Evolutionary conservation across 1,140 invertebrate species (phyloP).

Genomic region (Lamellibrachia luymesi): DNA sequence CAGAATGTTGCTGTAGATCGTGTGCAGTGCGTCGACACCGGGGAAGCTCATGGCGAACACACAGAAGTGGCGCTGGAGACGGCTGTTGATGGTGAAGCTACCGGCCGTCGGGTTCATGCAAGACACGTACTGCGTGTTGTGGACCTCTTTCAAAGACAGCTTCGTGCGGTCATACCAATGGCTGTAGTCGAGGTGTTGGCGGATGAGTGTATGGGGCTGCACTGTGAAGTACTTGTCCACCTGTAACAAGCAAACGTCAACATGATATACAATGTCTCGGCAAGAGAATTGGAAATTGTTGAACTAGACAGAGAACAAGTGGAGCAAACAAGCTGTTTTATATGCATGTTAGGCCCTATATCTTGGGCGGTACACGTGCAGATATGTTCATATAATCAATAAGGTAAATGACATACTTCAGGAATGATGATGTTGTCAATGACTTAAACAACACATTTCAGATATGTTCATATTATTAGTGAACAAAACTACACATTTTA

Average conservation of each 20-base stretch:
- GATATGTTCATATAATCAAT: no score
- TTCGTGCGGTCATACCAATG: slow-evolving; percentile 91
- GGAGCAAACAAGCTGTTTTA: no score
- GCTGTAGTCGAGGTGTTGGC: slow-evolving; percentile 91
- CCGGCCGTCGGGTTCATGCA: slow-evolving; percentile 98
- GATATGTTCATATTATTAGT: no score
- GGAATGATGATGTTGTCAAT: no score
- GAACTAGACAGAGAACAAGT: no score
- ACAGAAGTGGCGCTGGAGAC: slow-evolving; percentile 84
- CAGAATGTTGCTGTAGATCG: slow-evolving; percentile 78
- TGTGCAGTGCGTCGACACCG: slow-evolving; percentile 77
- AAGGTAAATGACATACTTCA: no score
- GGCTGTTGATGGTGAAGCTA: slow-evolving; percentile 92
- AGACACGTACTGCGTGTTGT: slow-evolving; percentile 93
- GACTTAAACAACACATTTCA: no score
- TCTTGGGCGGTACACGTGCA: no score
- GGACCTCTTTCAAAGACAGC: slow-evolving; percentile 89
- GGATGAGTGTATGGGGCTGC: slow-evolving; percentile 90
- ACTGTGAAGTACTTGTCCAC: slow-evolving; percentile 93
- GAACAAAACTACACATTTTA: no score
- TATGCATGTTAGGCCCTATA: no score
- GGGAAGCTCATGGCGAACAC: slow-evolving; percentile 94
- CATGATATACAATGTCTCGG: neutral
- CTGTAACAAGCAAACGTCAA: slow-evolving; percentile 41
- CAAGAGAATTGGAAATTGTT: no score